Percentiles rank a stretch among this genome's conserved stretches.
Conservation (phyloP, 2,113 vertebrate genomes). For the Trichomycterus rosablanca region DNA sequence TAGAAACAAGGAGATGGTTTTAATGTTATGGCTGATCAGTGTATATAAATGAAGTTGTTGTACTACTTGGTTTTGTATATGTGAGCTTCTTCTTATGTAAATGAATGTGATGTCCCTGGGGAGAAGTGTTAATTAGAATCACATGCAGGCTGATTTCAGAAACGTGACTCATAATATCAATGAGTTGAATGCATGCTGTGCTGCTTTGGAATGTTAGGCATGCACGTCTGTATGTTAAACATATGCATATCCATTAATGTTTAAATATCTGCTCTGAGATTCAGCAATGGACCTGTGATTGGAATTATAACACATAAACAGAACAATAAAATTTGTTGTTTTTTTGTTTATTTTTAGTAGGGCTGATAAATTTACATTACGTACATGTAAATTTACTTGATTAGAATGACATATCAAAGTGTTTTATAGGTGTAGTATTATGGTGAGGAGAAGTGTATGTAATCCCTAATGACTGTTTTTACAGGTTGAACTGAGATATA, state of each 20-base stretch:
- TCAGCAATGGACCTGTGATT: slow-evolving; percentile 61
- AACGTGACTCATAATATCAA: slow-evolving; percentile 64
- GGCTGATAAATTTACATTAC: too few relatives aligned
- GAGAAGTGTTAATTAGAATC: slow-evolving; percentile 48
- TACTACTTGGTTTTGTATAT: too few relatives aligned
- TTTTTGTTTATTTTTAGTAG: too few relatives aligned
- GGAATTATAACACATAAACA: slow-evolving; percentile 61
- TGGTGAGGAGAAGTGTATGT: neutral
- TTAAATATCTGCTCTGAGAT: slow-evolving; percentile 63
- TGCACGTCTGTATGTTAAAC: slow-evolving; percentile 73
- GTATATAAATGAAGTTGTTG: too few relatives aligned
- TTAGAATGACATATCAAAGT: too few relatives aligned
- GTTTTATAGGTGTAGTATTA: too few relatives aligned
- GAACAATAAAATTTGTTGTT: slow-evolving; percentile 21
- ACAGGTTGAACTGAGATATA: too few relatives aligned
- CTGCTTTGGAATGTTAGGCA: slow-evolving; percentile 57
- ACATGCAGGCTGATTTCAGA: slow-evolving; percentile 45
- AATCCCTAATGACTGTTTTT: neutral
- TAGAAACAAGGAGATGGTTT: too few relatives aligned
- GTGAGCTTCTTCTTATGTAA: slow-evolving; percentile 24
- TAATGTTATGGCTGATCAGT: too few relatives aligned
- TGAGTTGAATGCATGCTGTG: slow-evolving; percentile 58
- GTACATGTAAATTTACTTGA: too few relatives aligned
- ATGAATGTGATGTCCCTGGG: slow-evolving; percentile 24
- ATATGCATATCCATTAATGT: slow-evolving; percentile 74